Conservation (phyloP, 2,797 vertebrate genomes). For the Onychomys leucogaster region DNA sequence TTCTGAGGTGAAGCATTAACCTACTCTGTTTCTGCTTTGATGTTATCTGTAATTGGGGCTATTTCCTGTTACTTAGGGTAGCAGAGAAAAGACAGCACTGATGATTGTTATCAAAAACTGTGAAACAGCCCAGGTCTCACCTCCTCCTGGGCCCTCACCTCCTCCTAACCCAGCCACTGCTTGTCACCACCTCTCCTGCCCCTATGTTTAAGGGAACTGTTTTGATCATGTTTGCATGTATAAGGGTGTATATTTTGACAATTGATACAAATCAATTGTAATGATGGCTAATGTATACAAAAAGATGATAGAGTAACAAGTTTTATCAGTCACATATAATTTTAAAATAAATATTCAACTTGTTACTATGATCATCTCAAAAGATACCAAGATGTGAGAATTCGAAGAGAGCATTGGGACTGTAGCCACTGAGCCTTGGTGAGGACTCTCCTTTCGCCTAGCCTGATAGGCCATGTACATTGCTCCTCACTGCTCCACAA, state of each 20-base stretch:
- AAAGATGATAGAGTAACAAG: conserved; percentile 25
- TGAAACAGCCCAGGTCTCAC: neutral
- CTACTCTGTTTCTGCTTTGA: conserved; percentile 42
- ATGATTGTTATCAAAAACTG: conserved; percentile 39
- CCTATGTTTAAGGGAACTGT: conserved; percentile 24
- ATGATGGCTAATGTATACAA: neutral
- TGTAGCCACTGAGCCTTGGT: neutral
- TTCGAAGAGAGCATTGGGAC: neutral
- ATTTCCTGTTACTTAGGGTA: conserved; percentile 67
- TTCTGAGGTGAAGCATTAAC: neutral
- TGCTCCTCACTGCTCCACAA: neutral
- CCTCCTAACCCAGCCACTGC: neutral
- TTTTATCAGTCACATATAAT: neutral
- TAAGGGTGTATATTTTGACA: neutral
- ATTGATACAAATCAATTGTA: conserved; percentile 14
- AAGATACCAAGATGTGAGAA: neutral
- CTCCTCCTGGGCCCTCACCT: neutral
- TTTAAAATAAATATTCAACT: conserved; percentile 38
- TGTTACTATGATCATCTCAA: neutral
- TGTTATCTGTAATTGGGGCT: conserved; percentile 50
- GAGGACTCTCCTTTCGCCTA: conserved; percentile 12
- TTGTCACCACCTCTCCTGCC: conserved; percentile 15
- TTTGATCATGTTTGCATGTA: neutral
- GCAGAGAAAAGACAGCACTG: conserved; percentile 41
- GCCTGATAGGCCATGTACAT: neutral